Evolutionary conservation across 92 coral and sea anemone species (phyloP), one percentile per base, ranked within the genome.

Genomic region (Chrysogorgia sp.): DNA sequence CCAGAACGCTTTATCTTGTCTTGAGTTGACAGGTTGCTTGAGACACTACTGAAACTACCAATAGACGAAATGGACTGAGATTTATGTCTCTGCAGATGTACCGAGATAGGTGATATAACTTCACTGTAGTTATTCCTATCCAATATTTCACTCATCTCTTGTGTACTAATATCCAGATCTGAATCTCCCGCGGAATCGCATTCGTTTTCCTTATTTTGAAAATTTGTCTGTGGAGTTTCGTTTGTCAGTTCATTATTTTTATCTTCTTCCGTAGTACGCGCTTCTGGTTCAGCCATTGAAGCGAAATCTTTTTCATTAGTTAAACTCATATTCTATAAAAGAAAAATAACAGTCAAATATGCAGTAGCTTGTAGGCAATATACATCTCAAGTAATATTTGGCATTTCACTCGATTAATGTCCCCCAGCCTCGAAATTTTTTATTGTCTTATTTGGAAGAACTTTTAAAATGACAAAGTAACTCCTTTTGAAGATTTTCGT

Each of bases 91-190:
- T 93, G 85, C 31, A 72, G 55, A 56, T 72, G 64, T 3, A 57
- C 63, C 68, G 90, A 92, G 60, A 92, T 50, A 33, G 97, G 89
- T 13, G 92, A 78, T 9, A 94, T 85, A 15, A 94, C 96, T 80
- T 94, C 97, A 41, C 96, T 94, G 55, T 90, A 94, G 70, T 89
- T 94, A 49, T 93, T 87, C 79, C 89, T 89, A 35, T 85, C 98
- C 32, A 94, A 84, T 30, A 94, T 90, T 77, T 81, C 83, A 55
- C 87, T 94, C 98, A 94, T 94, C 72, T 94, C 98, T 35, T 92
- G 92, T 12, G 96, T 89, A 55, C 90, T 85, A 50, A 80, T 88
- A 76, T 94, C 98, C 22, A 94, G 86, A 25, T 92, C 90, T 10
- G 63, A 50, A 15, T 72, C 79, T 34, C 55, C 71, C 41, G 75